These are phyloP conservation scores for Proteles cristata DNA, from an alignment of 2,113 vertebrate genomes.

Conservation along the genomic window DNA sequence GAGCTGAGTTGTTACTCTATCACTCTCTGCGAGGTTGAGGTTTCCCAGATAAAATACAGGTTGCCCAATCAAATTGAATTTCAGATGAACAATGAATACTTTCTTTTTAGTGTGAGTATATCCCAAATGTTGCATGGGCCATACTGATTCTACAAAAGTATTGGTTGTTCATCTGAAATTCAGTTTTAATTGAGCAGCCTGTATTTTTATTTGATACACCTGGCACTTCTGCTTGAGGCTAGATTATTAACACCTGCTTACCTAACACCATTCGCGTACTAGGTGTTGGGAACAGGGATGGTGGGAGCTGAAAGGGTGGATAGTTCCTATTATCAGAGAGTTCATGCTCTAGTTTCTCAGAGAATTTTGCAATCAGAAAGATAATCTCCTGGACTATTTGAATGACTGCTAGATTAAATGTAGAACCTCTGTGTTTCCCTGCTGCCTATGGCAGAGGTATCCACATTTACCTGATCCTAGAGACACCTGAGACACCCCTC, in stretches of 20 bases:
- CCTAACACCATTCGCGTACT: not conserved
- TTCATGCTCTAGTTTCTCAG: not conserved
- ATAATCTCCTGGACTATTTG: not conserved
- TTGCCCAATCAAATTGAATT: not conserved
- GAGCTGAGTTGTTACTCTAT: not conserved
- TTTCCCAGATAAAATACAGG: not conserved
- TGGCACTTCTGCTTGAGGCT: not conserved
- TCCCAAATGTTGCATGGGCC: not conserved
- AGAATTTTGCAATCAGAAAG: not conserved
- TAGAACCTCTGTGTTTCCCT: not conserved
- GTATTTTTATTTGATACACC: not conserved
- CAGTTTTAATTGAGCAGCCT: not conserved
- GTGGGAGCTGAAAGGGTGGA: not conserved
- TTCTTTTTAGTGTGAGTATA: not conserved
- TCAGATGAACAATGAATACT: not conserved
- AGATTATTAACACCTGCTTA: not conserved
- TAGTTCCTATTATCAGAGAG: not conserved
- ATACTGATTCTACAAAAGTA: not conserved
- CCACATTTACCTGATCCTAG: not conserved
- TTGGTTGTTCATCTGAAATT: not conserved
- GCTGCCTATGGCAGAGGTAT: not conserved
- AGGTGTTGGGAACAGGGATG: not conserved
- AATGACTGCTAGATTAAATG: not conserved
- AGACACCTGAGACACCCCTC: not conserved
- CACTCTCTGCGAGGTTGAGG: not conserved